A percentile compares a stretch with the other conserved stretches of the same genome.
These are phyloP conservation scores for Hycleus cichorii DNA, from an alignment of 1,140 invertebrate species.

Conservation along the genomic window DNA sequence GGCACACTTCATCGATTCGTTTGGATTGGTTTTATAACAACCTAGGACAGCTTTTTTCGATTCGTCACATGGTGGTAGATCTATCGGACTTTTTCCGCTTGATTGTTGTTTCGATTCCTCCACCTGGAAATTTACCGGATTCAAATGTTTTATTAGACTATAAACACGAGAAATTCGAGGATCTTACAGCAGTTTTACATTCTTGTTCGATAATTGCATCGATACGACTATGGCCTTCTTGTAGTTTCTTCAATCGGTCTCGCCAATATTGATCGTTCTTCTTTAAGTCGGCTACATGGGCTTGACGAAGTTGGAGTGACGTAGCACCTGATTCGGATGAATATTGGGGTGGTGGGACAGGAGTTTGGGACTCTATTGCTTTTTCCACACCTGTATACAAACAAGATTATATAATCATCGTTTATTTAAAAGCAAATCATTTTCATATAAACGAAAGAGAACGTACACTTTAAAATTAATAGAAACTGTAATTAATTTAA, in stretches of 20 bases:
- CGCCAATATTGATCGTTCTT: conserved; percentile 48
- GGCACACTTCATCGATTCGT: conserved; percentile 36
- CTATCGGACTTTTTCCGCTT: conserved; percentile 4
- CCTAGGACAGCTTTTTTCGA: conserved; percentile 31
- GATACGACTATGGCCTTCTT: conserved; percentile 44
- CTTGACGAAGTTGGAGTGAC: conserved; percentile 38
- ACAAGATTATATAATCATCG: conserved; percentile 8
- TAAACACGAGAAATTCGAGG: background rate
- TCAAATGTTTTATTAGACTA: background rate
- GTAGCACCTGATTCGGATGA: conserved; percentile 37
- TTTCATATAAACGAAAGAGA: background rate
- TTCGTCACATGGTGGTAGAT: conserved; percentile 28
- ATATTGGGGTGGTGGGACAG: conserved; percentile 21
- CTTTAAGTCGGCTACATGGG: conserved; percentile 33
- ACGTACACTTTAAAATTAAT: background rate
- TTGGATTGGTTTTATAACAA: conserved; percentile 35
- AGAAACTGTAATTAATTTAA: background rate
- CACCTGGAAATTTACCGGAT: conserved; percentile 21
- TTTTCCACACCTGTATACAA: conserved; percentile 2
- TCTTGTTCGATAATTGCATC: conserved; percentile 46
- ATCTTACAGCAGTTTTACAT: conserved; percentile 45
- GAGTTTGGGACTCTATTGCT: conserved; percentile 6
- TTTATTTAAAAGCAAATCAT: no score
- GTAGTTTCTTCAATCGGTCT: conserved; percentile 43
- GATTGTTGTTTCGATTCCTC: conserved; percentile 26